Evolutionary conservation across 2,797 vertebrate species (phyloP).

Genomic region (Microctenopoma lineatum): DNA sequence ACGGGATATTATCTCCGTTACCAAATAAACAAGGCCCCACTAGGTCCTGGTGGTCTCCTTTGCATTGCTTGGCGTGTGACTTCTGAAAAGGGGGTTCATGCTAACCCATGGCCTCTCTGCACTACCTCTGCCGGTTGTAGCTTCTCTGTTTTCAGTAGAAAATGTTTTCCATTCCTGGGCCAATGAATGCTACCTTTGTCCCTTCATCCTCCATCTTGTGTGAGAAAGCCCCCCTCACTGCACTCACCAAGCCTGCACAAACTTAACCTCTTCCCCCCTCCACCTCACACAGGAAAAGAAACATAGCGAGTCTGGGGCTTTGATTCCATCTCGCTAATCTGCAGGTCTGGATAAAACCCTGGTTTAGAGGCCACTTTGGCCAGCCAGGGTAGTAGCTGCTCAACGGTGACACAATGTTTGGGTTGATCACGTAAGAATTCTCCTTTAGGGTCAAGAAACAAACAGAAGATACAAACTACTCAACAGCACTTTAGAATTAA

Average conservation of each 20-base stretch:
- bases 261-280: slow-evolving; percentile 81
- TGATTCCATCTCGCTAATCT: slow-evolving; percentile 76
- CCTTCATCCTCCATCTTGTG: slow-evolving; percentile 83
- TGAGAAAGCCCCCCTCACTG: slow-evolving; percentile 82
- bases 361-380: slow-evolving; percentile 47
- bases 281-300: slow-evolving; percentile 82
- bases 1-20: slow-evolving; percentile 46
- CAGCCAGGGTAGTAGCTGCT: slow-evolving; percentile 26
- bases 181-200: slow-evolving; percentile 90
- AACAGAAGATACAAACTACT: neutral
- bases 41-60: slow-evolving; percentile 37
- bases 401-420: slow-evolving; percentile 25
- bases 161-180: slow-evolving; percentile 89
- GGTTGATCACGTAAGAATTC: slow-evolving; percentile 1
- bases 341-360: slow-evolving; percentile 64
- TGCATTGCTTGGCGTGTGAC: slow-evolving; percentile 40
- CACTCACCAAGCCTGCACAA: slow-evolving; percentile 79
- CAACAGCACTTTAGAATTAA: no score
- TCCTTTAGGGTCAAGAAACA: slow-evolving; percentile 3
- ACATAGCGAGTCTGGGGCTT: slow-evolving; percentile 73
- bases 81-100: slow-evolving; percentile 53
- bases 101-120: slow-evolving; percentile 71
- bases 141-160: slow-evolving; percentile 84
- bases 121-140: slow-evolving; percentile 72
- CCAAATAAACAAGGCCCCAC: slow-evolving; percentile 51